Evolutionary conservation across 1,140 invertebrate genomes (phyloP).

Genomic region (Tachypleus tridentatus): DNA sequence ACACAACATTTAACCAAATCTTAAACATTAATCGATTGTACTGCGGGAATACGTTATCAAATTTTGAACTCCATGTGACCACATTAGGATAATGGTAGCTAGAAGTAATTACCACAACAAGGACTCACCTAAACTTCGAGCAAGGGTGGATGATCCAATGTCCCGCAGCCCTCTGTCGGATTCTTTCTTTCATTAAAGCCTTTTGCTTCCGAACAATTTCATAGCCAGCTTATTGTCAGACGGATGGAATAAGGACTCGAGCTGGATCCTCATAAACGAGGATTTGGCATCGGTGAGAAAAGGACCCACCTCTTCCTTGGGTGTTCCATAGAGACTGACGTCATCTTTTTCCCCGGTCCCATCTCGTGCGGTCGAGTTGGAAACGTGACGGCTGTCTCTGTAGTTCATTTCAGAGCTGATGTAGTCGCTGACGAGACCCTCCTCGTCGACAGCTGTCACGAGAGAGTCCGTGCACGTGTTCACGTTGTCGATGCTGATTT

Average conservation of each 20-base stretch:
- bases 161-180: slow-evolving; percentile 81
- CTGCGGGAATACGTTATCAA: no score
- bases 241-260: slow-evolving; percentile 88
- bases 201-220: slow-evolving; percentile 95
- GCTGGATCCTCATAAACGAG: slow-evolving; percentile 85
- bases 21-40: no score
- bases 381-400: slow-evolving; percentile 25
- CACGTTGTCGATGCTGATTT: slow-evolving; percentile 20
- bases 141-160: slow-evolving; percentile 94
- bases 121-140: slow-evolving; percentile 78
- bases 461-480: slow-evolving; percentile 52
- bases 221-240: slow-evolving; percentile 93
- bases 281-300: slow-evolving; percentile 53
- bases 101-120: not conserved
- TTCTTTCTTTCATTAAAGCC: slow-evolving; percentile 83
- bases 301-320: slow-evolving; percentile 85
- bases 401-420: slow-evolving; percentile 47
- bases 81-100: no score
- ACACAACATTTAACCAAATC: no score
- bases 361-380: slow-evolving; percentile 25
- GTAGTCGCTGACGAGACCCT: slow-evolving; percentile 54
- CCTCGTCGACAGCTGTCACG: slow-evolving; percentile 15
- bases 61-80: no score
- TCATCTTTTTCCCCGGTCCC: slow-evolving; percentile 49
- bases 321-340: slow-evolving; percentile 91